Base-by-base conservation (phyloP, 2,113 vertebrate species). In the Macroglossus sobrinus region DNA sequence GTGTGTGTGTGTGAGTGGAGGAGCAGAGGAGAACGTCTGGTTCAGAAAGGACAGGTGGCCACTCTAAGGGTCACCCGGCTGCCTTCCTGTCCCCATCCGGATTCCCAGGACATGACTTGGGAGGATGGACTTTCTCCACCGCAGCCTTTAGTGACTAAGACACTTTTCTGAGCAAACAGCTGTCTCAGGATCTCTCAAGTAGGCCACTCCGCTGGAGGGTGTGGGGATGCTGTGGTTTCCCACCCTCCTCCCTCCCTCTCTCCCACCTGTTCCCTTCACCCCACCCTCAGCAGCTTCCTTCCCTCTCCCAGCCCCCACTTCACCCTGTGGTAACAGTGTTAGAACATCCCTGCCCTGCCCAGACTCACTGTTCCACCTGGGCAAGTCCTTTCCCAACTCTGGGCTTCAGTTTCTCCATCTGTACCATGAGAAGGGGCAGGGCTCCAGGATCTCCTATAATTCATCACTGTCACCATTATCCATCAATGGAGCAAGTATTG, bases 141-240 rank as follows among this genome's bases (percentile, higher is more conserved):
- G 0, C 80, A 78, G 92, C 81, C 96, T 85, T 85, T 64, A 82
- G 93, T 97, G 92, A 97, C 91, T 94, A 97, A 97, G 96, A 96
- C 76, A 85, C 93, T 97, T 95, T 97, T 96, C 96, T 84, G 78
- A 98, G 97, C 85, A 69, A 84, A 59, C 96, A 96, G 96, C 94
- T 98, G 96, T 94, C 97, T 79, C 50, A 28, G 55, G 38, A 43
- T 68, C 89, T 59, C 93, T 92, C 61, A 18, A 18, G 14, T 19
- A 74, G 35, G 33, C 63, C 74, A 45, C 43, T 79, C 50, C 74
- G 57, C 78, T 88, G 33, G 47, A 64, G 66, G n/a, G 66, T 24
- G 30, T 13, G 13, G 21, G 26, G 21, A 12, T 22, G 15, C 55
- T 35, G 26, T 63, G 47, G 12, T 47, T 85, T 38, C 71, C 95